These are phyloP conservation scores for Betta splendens DNA, from an alignment of 2,797 vertebrate genomes.

Conservation along the genomic window DNA sequence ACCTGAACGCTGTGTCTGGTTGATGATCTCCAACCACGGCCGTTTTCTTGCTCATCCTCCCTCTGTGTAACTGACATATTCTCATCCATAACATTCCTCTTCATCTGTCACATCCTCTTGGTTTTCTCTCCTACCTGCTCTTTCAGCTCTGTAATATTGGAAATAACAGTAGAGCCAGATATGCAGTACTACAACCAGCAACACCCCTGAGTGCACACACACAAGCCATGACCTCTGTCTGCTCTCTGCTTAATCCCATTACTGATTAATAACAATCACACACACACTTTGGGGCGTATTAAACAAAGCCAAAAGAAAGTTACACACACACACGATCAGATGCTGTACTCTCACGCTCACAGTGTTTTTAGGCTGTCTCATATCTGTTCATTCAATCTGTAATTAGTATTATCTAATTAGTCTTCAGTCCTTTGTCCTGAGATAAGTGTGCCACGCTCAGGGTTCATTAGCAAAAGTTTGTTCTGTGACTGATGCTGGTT, in stretches of 20 bases:
- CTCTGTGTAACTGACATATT: no score
- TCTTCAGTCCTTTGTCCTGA: conserved; percentile 35
- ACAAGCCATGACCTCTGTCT: conserved; percentile 42
- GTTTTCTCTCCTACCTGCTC: background rate
- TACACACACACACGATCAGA: conserved; percentile 10
- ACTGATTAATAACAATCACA: conserved; percentile 47
- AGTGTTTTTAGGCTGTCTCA: conserved; percentile 38
- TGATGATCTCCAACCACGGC: no score
- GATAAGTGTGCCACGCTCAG: conserved; percentile 3
- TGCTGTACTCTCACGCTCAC: conserved; percentile 23
- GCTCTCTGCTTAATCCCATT: conserved; percentile 22
- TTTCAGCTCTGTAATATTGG: conserved; percentile 6
- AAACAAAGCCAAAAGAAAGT: conserved; percentile 53
- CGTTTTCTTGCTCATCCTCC: no score
- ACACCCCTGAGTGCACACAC: conserved; percentile 19
- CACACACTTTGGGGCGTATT: conserved; percentile 45
- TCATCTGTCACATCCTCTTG: background rate
- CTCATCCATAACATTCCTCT: no score
- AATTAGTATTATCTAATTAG: conserved; percentile 54
- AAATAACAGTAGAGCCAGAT: no score
- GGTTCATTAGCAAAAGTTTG: conserved; percentile 29
- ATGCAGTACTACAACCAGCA: conserved; percentile 7
- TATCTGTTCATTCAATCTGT: conserved; percentile 35
- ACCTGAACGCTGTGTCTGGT: no score
- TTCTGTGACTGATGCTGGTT: conserved; percentile 36